These are phyloP conservation scores for Metacarcinus magister DNA, from an alignment of 2,888 invertebrate genomes.

Conservation along the genomic window DNA sequence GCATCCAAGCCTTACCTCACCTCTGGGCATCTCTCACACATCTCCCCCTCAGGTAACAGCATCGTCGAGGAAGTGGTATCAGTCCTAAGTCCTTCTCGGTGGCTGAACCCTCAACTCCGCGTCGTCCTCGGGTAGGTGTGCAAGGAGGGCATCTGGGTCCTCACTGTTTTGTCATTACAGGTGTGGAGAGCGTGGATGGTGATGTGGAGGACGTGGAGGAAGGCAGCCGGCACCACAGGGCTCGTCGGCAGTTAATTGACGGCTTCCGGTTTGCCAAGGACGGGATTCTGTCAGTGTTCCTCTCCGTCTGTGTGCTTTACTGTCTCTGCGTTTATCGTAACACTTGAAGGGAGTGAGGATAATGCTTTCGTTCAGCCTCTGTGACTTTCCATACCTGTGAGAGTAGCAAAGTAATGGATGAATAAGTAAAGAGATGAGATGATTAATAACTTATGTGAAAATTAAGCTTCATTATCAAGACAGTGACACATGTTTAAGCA, in stretches of 20 bases:
- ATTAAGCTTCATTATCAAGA: no score
- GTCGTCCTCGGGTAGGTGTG: not conserved
- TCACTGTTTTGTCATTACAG: not conserved
- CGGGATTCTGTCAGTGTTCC: slow-evolving; percentile 72
- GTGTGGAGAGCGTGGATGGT: not conserved
- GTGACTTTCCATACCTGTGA: not conserved
- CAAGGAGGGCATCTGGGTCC: not conserved
- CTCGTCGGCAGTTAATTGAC: slow-evolving; percentile 66
- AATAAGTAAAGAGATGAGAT: not conserved
- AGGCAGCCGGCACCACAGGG: slow-evolving; percentile 64
- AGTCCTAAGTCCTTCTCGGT: not conserved
- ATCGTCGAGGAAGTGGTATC: not conserved
- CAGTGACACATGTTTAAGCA: no score
- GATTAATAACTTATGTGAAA: no score
- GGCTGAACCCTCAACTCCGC: not conserved
- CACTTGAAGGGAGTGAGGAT: not conserved
- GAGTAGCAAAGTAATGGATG: not conserved
- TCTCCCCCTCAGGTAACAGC: not conserved
- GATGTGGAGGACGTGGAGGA: not conserved
- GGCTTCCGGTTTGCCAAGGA: slow-evolving; percentile 66
- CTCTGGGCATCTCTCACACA: no score
- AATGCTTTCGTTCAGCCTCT: not conserved
- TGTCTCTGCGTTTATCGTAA: not conserved
- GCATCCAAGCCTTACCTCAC: not conserved
- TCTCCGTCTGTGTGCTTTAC: not conserved